Conservation (phyloP, 2,797 vertebrate genomes). For the Typhlichthys subterraneus region DNA sequence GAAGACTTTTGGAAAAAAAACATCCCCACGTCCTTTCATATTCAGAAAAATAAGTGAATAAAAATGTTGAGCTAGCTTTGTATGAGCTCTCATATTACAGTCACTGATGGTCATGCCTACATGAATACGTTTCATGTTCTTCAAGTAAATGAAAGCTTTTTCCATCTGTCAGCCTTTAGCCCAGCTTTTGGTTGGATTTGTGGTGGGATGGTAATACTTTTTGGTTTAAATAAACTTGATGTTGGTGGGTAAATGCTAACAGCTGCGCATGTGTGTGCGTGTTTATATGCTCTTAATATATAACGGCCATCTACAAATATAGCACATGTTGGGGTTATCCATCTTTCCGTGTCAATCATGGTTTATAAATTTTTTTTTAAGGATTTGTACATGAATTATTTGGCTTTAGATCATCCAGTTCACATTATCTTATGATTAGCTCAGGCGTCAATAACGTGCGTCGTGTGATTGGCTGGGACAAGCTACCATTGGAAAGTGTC, state of each 20-base stretch:
- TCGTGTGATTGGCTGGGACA: slow-evolving; percentile 51
- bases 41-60: neutral
- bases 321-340: neutral
- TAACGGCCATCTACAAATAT: neutral
- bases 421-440: too few relatives aligned
- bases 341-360: neutral
- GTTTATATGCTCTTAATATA: neutral
- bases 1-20: slow-evolving; percentile 7
- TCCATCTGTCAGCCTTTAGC: slow-evolving; percentile 45
- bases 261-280: slow-evolving; percentile 6
- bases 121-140: slow-evolving; percentile 21
- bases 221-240: slow-evolving; percentile 22
- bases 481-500: slow-evolving; percentile 4
- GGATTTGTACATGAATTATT: too few relatives aligned
- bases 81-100: slow-evolving; percentile 23
- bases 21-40: slow-evolving; percentile 8
- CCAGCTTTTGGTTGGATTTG: slow-evolving; percentile 25
- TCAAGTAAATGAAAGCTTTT: slow-evolving; percentile 39
- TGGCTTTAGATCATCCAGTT: too few relatives aligned
- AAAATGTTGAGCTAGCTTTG: slow-evolving; percentile 17
- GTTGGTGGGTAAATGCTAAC: slow-evolving; percentile 41
- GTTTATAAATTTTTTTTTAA: too few relatives aligned
- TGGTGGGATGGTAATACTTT: slow-evolving; percentile 21
- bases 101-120: slow-evolving; percentile 22
- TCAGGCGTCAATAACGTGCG: slow-evolving; percentile 59